Conservation (phyloP, 2,888 invertebrate species). For the Acheta domesticus region DNA sequence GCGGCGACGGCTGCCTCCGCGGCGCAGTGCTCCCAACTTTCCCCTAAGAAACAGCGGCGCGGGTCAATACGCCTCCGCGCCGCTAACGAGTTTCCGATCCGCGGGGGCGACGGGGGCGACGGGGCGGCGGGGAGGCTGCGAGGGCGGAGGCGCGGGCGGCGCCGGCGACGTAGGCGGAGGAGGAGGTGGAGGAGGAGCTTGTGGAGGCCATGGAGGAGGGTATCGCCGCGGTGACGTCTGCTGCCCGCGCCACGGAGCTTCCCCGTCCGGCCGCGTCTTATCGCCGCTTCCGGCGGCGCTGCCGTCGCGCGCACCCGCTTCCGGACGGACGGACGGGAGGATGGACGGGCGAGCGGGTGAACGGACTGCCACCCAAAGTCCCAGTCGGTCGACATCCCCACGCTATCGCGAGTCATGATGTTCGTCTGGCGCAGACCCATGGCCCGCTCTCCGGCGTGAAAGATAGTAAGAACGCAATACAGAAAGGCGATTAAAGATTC, state of each 20-base stretch:
- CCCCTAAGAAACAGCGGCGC: slow-evolving; percentile 7
- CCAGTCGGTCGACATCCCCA: too few species aligned
- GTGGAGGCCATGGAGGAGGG: background rate
- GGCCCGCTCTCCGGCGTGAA: too few species aligned
- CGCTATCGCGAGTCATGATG: too few species aligned
- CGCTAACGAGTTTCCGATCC: slow-evolving; percentile 18
- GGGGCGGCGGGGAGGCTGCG: background rate
- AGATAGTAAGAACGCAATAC: too few species aligned
- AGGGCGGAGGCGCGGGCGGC: background rate
- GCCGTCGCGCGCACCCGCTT: background rate
- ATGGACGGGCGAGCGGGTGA: background rate
- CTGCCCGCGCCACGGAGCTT: slow-evolving; percentile 20
- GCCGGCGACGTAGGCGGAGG: background rate
- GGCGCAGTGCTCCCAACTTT: slow-evolving; percentile 18
- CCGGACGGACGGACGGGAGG: background rate
- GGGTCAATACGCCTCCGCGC: slow-evolving; percentile 18
- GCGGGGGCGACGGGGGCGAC: background rate
- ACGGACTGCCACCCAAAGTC: background rate
- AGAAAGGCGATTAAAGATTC: too few species aligned
- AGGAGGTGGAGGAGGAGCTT: background rate
- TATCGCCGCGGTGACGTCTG: background rate
- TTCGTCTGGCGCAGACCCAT: too few species aligned
- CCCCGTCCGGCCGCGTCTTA: slow-evolving; percentile 18
- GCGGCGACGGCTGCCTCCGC: background rate
- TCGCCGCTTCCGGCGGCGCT: slow-evolving; percentile 18